Evolutionary conservation across 1,140 invertebrate genomes (phyloP).

Genomic region (Potamilus streckersoni): DNA sequence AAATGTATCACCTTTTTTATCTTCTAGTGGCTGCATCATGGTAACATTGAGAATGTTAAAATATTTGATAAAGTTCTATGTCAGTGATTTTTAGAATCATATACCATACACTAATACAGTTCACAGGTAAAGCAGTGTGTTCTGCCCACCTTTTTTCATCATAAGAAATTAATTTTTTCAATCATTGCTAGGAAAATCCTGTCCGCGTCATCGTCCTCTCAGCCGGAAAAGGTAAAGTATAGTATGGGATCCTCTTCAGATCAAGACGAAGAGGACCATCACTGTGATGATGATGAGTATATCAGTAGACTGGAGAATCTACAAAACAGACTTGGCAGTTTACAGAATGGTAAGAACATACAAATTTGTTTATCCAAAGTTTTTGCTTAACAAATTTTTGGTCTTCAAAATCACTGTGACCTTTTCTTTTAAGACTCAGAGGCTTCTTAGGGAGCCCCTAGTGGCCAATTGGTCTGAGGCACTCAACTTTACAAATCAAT

Average conservation of each 20-base stretch:
- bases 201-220: slow-evolving; percentile 27
- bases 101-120: not conserved
- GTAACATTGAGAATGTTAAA: not conserved
- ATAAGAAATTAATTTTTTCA: not conserved
- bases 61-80: not conserved
- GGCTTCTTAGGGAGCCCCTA: too few species aligned
- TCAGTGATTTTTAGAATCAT: not conserved
- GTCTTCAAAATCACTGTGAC: too few species aligned
- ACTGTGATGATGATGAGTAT: slow-evolving; percentile 37
- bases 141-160: not conserved
- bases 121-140: not conserved
- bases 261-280: slow-evolving; percentile 1
- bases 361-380: too few species aligned
- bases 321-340: slow-evolving; percentile 38
- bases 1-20: too few species aligned
- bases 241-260: slow-evolving; percentile 17
- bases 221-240: not conserved
- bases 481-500: too few species aligned
- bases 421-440: too few species aligned
- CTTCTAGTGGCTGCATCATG: too few species aligned
- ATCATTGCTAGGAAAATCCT: slow-evolving; percentile 35
- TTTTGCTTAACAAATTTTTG: too few species aligned
- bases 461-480: too few species aligned
- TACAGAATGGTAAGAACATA: slow-evolving; percentile 27
- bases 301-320: slow-evolving; percentile 48